Percentiles rank a stretch among this genome's conserved stretches.
Conservation (phyloP, 2,113 vertebrate species). For the Aegotheles bennettii region DNA sequence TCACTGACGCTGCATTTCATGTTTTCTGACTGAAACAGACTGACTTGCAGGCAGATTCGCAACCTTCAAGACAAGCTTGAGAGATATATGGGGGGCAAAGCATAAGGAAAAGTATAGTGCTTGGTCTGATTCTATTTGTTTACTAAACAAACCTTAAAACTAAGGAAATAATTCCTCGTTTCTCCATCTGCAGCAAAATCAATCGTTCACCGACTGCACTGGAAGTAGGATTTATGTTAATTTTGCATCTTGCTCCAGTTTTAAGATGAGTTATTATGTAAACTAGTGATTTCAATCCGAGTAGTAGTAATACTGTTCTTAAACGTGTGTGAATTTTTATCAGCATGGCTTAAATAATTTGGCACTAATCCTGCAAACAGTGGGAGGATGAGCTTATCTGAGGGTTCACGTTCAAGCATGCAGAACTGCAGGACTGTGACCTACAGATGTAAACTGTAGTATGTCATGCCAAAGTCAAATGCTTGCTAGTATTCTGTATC, state of each 20-base stretch:
- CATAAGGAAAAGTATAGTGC: not conserved
- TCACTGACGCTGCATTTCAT: not conserved
- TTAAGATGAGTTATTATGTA: not conserved
- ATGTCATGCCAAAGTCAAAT: not conserved
- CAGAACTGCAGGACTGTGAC: not conserved
- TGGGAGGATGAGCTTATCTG: not conserved
- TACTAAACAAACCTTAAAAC: not conserved
- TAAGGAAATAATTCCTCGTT: not conserved
- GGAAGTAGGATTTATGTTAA: not conserved
- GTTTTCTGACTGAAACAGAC: not conserved
- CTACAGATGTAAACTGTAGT: not conserved
- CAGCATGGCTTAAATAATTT: not conserved
- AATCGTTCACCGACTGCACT: not conserved
- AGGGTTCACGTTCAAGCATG: not conserved
- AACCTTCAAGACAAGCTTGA: not conserved
- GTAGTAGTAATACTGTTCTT: not conserved
- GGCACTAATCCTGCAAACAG: not conserved
- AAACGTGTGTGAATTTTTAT: not conserved
- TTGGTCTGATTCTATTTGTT: not conserved
- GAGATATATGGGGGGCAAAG: not conserved
- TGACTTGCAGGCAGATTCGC: not conserved
- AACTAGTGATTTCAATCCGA: not conserved
- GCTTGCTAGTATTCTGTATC: not conserved
- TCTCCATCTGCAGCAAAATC: not conserved
- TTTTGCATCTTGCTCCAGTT: not conserved